Evolutionary conservation across 2,113 vertebrate genomes (phyloP), one percentile per base, ranked within the genome.

Genomic region (Thomomys bottae): DNA sequence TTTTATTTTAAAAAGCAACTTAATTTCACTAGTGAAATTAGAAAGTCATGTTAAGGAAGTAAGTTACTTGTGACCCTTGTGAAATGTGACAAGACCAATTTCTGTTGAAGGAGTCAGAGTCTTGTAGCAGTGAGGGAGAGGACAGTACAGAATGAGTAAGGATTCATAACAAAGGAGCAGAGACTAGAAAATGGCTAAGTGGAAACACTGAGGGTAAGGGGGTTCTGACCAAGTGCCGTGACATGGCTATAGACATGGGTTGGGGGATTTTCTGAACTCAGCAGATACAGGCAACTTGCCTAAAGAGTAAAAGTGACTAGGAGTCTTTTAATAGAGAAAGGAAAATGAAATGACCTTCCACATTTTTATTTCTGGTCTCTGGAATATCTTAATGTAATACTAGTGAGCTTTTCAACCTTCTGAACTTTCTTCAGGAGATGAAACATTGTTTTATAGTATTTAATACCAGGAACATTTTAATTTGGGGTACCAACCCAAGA

Each of bases 361-460:
- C 61, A 28, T 67, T n/a, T 91, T 87, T 94, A 36, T 90, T 84
- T 88, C 24, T 9, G 71, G 86, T 61, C 64, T 66, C n/a, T 83
- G 66, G 83, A 87, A 75, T 82, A 67, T 32, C 49, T 57, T 75
- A 20, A 71, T 64, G 64, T 15, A 61, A 18, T 84, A 8, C 54
- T 34, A 75, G 84, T 78, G 67, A 91, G 54, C 82, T 95, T 84
- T 79, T 89, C 88, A 94, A 54, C 81, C n/a, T 84, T 73, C 81
- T 61, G 68, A 88, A 45, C 86, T 92, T 49, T 78, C 8, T 91
- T 91, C 61, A 75, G 64, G 61, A 84, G 59, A 83, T 67, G 23
- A 73, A 45, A 76, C 72, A 75, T 81, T 96, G 76, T 82, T 82
- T 90, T 77, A 45, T 14, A 92, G 49, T 24, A 38, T 95, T 15